Base-by-base conservation (phyloP, 1,140 invertebrate genomes). In the Sinonovacula constricta region DNA sequence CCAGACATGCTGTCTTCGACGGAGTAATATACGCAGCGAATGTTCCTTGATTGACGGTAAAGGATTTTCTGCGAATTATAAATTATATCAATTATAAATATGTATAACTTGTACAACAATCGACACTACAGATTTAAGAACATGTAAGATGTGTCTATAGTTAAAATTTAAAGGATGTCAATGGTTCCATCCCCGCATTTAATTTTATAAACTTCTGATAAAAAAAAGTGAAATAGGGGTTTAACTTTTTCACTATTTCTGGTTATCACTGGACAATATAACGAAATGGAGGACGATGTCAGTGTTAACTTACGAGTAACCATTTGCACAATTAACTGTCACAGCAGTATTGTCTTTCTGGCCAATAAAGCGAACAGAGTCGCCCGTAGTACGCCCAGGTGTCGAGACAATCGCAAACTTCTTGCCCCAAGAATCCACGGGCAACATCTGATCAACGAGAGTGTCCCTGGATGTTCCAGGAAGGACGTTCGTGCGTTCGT, bases 381-480 rank as follows among this genome's bases (percentile, higher is more conserved):
- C 86, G 1, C 86, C 88, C 18, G 68, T 66, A 1, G 70, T 80
- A 56, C 85, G 59, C 14, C 69, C 54, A n/a, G 84, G 82, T 24
- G 82, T 82, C 0, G 87, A 82, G 14, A 82, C 81, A 4, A 79
- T 80, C 22, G 71, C 60, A 59, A 85, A 89, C 36, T 75, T 57
- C 24, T 76, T 84, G 7, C 88, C 88, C 88, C 88, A 89, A 15
- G 80, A 79, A 15, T 79, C 39, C 7, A 84, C 81, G 4, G 88
- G 85, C 45, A 82, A 78, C 39, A 88, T 62, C 57, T 85, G 82
- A 51, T 86, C 86, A 7, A 83, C 85, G 28, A 88, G 57, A 75
- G 88, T 84, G 77, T 86, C 87, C 5, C 66, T 28, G 39, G 70
- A 70, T 4, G 34, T 62, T 14, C 62, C 79, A 0, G 54, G 49